Evolutionary conservation across 2,888 invertebrate genomes (phyloP), one percentile per base, ranked within the genome.

Genomic region (Rhimphoctona megacephalus): DNA sequence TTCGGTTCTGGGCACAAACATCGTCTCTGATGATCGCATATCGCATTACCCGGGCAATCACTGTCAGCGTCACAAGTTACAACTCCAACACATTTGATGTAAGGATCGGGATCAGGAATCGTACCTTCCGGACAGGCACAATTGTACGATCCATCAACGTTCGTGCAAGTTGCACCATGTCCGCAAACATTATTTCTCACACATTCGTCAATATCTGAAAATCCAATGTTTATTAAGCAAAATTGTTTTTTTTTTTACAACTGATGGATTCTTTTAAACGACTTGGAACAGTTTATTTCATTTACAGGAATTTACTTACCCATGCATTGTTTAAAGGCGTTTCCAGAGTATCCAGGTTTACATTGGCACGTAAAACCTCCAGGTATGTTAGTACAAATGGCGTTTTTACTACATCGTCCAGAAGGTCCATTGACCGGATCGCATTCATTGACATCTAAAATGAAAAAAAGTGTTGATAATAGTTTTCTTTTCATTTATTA

Each of bases 1-100:
- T 98, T 98, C 0, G 98, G 98, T 92, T 98, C 98, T 3, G 98
- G 98, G 91, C 98, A 98, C 54, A 98, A 94, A 93, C 98, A 98
- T 91, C 97, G 96, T 85, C 96, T 96, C 88, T 96, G 96, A 9
- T 95, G 93, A 92, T 98, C 97, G 92, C 98, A 98, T 89, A 98
- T 95, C 7, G 98, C 97, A 95, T 98, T 98, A 90, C 98, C 98
- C 39, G 98, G 98, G 94, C 98, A 98, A 88, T 98, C 97, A 76
- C 96, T 95, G 92, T 97, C 97, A 2, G 93, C 94, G 88, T 96
- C 95, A 92, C 98, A 98, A 43, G 96, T 97, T 17, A 98, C 96
- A 89, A 98, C 96, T 91, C 97, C 97, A 70, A 97, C 97, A 93
- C 98, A 98, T 92, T 97, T 97, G 1, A 97, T 96, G 90, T 96